Percentiles rank a stretch among this genome's conserved stretches.
Conservation (phyloP, 2,888 invertebrate species). For the Camponotus fellah region DNA sequence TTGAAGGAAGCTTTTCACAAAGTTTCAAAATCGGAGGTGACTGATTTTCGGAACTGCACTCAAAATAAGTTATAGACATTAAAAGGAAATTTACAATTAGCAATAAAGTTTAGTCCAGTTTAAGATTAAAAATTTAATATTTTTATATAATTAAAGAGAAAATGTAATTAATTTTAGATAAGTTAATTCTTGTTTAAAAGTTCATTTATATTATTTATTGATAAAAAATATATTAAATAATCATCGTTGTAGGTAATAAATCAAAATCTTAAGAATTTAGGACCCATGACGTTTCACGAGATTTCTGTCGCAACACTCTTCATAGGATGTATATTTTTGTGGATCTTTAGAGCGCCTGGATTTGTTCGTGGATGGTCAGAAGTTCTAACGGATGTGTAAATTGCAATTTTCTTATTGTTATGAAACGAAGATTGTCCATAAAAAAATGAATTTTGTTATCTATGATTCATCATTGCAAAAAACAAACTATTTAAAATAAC, state of each 20-base stretch:
- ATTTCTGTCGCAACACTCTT: constrained; percentile 85
- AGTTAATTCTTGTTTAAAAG: background rate
- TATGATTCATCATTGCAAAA: background rate
- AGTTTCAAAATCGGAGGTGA: too few species aligned
- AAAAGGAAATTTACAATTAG: background rate
- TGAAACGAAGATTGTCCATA: background rate
- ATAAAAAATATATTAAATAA: background rate
- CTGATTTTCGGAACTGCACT: too few species aligned
- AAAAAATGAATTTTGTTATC: background rate
- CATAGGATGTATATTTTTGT: constrained; percentile 86
- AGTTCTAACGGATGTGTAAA: constrained; percentile 66
- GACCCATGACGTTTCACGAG: constrained; percentile 86
- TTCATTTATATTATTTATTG: background rate
- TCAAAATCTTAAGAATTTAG: constrained; percentile 85
- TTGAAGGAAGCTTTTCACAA: too few species aligned
- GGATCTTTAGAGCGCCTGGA: constrained; percentile 88
- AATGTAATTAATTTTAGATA: background rate
- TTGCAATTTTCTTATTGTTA: background rate
- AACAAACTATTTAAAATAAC: background rate
- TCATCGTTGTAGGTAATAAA: constrained; percentile 79
- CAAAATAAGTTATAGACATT: too few species aligned
- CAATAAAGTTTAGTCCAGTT: background rate
- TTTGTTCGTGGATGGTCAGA: constrained; percentile 88
- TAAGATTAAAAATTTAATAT: background rate
- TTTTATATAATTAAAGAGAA: background rate